Base-by-base conservation (phyloP, 2,797 vertebrate species). In the Chaetophractus vellerosus region DNA sequence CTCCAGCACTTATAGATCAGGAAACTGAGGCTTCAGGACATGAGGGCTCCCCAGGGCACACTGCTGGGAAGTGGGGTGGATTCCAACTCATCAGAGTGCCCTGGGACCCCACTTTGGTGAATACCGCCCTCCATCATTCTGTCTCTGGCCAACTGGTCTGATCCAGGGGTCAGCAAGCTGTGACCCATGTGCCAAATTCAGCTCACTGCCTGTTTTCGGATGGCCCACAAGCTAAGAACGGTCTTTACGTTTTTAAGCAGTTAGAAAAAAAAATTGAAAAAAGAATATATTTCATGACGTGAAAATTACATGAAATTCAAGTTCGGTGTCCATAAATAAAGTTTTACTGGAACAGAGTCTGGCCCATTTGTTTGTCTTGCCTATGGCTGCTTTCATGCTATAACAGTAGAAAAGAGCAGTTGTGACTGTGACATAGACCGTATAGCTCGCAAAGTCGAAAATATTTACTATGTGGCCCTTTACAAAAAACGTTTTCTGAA, bases 231-330 rank as follows among this genome's bases (percentile, higher is more conserved):
- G 33, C 16, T 84, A 55, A 23, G 23, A 66, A 69, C 9, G 18
- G 55, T 91, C 71, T 87, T 38, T 19, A 33, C 9, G 26, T 19
- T 91, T 94, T 64, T 28, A 92, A 57, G 50, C 12, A 23, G 80
- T 33, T 69, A 50, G 15, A 10, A 64, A 36, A 69, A 36, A 69
- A 75, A 96, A n/a, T 57, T 72, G n/a, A n/a, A n/a, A n/a, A 41
- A 72, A 80, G 52, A 45, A 26, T 7, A 38, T 2, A 72, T 61
- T 69, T 94, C 83, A 48, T 31, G 33, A 55, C 1, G 41, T 82
- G 68, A 75, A 80, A 75, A 93, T 36, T 8, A 84, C 5, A 12
- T 9, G 45, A 80, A 61, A 92, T 87, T 93, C 52, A 41, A 59
- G 45, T 33, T 69, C 52, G 9, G 64, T 4, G 36, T 19, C 69